Conservation (phyloP, 2,113 vertebrate genomes). For the Muntiacus reevesi region DNA sequence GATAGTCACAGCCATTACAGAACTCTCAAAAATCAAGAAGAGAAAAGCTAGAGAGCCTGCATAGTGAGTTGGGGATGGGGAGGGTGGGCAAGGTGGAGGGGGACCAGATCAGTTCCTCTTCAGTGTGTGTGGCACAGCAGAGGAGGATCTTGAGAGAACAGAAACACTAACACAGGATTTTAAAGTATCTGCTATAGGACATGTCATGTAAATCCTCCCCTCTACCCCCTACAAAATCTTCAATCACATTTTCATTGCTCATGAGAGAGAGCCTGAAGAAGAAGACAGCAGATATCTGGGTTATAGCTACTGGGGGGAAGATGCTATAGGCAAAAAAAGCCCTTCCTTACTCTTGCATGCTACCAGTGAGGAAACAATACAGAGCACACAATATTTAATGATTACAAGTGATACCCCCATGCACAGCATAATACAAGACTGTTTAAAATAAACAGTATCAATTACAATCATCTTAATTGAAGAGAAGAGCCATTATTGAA, state of each 20-base stretch:
- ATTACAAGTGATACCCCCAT: background rate
- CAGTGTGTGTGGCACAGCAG: background rate
- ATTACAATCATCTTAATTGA: background rate
- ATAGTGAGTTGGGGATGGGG: background rate
- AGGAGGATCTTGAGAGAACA: background rate
- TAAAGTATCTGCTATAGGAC: background rate
- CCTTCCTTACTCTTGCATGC: background rate
- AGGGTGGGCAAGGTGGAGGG: background rate
- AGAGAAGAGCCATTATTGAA: background rate
- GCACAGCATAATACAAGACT: background rate
- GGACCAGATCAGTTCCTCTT: background rate
- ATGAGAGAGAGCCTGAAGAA: background rate
- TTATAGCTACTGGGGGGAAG: slow-evolving; percentile 34
- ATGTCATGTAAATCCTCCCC: background rate
- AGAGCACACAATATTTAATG: slow-evolving; percentile 28
- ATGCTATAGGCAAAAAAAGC: background rate
- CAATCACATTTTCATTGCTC: slow-evolving; percentile 44
- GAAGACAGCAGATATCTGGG: slow-evolving; percentile 20
- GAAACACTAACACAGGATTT: slow-evolving; percentile 18
- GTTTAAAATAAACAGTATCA: slow-evolving; percentile 6
- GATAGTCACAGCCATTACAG: background rate
- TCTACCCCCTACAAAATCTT: slow-evolving; percentile 13
- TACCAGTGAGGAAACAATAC: background rate
- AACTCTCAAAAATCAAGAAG: background rate
- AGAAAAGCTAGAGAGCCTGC: background rate